A percentile compares a stretch with the other conserved stretches of the same genome.
Evolutionary conservation across 2,113 vertebrate species (phyloP).

Genomic region (Platichthys flesus): DNA sequence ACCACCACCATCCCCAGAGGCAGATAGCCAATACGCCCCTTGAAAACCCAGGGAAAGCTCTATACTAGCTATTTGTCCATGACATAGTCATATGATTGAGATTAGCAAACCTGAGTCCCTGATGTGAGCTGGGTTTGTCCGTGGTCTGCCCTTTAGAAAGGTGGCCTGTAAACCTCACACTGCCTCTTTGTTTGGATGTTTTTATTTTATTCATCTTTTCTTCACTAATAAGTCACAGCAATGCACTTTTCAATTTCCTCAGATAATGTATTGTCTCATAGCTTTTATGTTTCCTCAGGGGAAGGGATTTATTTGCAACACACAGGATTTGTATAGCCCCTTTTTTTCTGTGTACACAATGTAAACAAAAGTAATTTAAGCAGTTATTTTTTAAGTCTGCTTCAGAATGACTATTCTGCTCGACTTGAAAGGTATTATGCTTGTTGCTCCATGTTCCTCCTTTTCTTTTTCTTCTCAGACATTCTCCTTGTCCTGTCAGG

Average conservation of each 20-base stretch:
- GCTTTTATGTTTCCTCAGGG: neutral
- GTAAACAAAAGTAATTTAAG: too few species aligned
- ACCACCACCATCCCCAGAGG: neutral
- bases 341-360: too few species aligned
- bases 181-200: conserved; percentile 1
- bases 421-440: too few species aligned
- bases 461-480: conserved; percentile 33
- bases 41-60: neutral
- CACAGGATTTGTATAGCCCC: neutral
- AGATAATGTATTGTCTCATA: neutral
- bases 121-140: conserved; percentile 41
- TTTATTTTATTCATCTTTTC: neutral
- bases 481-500: conserved; percentile 76
- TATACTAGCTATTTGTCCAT: conserved; percentile 34
- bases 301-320: neutral
- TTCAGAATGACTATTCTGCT: neutral
- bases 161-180: conserved; percentile 12
- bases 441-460: neutral
- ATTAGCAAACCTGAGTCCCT: conserved; percentile 47
- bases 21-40: neutral
- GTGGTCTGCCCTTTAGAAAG: conserved; percentile 6
- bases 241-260: neutral
- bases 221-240: neutral
- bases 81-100: conserved; percentile 63
- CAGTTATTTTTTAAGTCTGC: neutral